A percentile compares a stretch with the other conserved stretches of the same genome.
Evolutionary conservation across 1,140 invertebrate genomes (phyloP).

Genomic region (Chrysopa pallens): DNA sequence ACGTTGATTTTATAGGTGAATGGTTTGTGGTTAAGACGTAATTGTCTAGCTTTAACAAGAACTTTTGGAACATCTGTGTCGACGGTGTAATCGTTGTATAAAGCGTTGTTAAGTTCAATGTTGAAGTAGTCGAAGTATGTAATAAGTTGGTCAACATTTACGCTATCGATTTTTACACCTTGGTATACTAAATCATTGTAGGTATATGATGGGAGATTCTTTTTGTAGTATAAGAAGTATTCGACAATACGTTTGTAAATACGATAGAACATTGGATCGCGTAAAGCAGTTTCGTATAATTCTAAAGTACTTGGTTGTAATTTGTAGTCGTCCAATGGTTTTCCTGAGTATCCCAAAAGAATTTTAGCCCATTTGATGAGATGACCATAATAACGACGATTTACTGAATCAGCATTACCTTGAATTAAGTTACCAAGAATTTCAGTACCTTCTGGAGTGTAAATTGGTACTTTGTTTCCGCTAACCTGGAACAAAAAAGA

Average conservation of each 20-base stretch:
- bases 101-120: slow-evolving; percentile 31
- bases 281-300: slow-evolving; percentile 34
- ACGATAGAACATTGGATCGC: slow-evolving; percentile 47
- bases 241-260: slow-evolving; percentile 33
- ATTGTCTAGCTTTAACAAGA: not conserved
- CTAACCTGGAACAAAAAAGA: no score
- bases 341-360: slow-evolving; percentile 24
- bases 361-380: slow-evolving; percentile 25
- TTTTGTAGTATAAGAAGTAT: slow-evolving; percentile 24
- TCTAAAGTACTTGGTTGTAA: slow-evolving; percentile 22
- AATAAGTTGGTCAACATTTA: slow-evolving; percentile 36
- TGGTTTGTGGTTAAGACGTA: slow-evolving; percentile 36
- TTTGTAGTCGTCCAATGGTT: slow-evolving; percentile 23
- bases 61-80: not conserved
- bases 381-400: slow-evolving; percentile 32
- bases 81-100: slow-evolving; percentile 12
- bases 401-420: slow-evolving; percentile 27
- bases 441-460: slow-evolving; percentile 19
- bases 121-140: slow-evolving; percentile 39
- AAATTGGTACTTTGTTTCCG: slow-evolving; percentile 18
- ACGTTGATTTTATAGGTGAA: slow-evolving; percentile 40
- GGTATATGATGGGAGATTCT: slow-evolving; percentile 31
- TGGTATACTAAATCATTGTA: slow-evolving; percentile 36
- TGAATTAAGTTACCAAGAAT: slow-evolving; percentile 31
- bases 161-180: slow-evolving; percentile 22